Evolutionary conservation across 2,888 invertebrate genomes (phyloP).

Genomic region (Abrostola triplasia): DNA sequence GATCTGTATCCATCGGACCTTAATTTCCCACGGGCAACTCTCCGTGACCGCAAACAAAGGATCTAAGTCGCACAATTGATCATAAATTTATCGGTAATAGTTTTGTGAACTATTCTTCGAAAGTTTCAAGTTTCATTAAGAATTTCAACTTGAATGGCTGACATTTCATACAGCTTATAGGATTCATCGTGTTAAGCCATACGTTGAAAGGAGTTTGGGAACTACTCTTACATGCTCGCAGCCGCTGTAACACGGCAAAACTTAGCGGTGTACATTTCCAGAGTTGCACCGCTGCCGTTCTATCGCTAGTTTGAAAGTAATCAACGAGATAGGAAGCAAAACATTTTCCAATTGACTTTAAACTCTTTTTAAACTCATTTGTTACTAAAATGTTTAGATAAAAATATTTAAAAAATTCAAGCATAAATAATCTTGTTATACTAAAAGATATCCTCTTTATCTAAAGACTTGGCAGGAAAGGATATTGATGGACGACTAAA

Average conservation of each 20-base stretch:
- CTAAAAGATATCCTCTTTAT: conserved; percentile 28
- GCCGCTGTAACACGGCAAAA: conserved; percentile 59
- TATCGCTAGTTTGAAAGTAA: conserved; percentile 72
- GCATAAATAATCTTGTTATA: conserved; percentile 25
- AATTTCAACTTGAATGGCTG: conserved; percentile 32
- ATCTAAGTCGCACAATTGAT: conserved; percentile 64
- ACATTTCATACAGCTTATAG: conserved; percentile 48
- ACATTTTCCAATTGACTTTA: conserved; percentile 67
- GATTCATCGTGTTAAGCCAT: conserved; percentile 53
- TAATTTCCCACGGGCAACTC: conserved; percentile 77
- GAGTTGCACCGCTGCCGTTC: conserved; percentile 57
- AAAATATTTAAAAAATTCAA: conserved; percentile 6
- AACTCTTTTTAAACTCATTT: conserved; percentile 51
- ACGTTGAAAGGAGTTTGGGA: conserved; percentile 62
- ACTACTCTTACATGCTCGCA: conserved; percentile 57
- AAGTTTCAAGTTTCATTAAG: conserved; percentile 42
- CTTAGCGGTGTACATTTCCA: conserved; percentile 67
- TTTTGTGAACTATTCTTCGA: conserved; percentile 39
- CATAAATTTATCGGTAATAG: conserved; percentile 61
- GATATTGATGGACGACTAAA: conserved; percentile 35
- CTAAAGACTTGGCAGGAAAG: conserved; percentile 20
- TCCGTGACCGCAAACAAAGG: conserved; percentile 74
- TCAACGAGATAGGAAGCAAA: conserved; percentile 70
- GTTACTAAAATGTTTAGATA: conserved; percentile 38
- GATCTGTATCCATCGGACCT: conserved; percentile 67